A percentile compares a stretch with the other conserved stretches of the same genome.
These are phyloP conservation scores for Phainopepla nitens DNA, from an alignment of 2,113 vertebrate species.

Conservation along the genomic window DNA sequence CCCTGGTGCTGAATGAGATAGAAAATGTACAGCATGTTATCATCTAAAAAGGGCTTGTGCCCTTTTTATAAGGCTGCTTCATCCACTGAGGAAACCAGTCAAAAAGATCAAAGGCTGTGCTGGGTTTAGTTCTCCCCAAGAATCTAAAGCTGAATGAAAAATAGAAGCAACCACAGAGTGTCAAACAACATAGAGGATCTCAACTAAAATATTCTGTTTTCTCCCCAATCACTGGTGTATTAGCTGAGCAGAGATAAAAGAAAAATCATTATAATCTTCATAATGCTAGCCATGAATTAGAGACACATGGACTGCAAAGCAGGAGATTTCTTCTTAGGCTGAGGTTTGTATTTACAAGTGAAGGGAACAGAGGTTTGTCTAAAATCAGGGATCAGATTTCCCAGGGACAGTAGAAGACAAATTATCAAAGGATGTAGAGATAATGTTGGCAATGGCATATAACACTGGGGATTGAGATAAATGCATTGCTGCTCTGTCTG, in stretches of 20 bases:
- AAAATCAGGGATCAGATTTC: conserved; percentile 32
- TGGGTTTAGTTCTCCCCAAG: conserved; percentile 26
- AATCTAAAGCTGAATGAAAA: conserved; percentile 36
- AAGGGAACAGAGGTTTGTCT: not conserved
- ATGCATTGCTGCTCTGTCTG: not conserved
- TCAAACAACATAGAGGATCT: conserved; percentile 26
- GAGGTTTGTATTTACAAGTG: not conserved
- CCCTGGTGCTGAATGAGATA: conserved; percentile 12
- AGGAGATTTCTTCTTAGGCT: not conserved
- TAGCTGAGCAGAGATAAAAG: conserved; percentile 10
- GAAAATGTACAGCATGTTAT: conserved; percentile 33
- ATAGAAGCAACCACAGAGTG: conserved; percentile 8
- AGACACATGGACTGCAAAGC: not conserved
- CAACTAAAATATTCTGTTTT: conserved; percentile 32
- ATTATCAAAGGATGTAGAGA: conserved; percentile 33
- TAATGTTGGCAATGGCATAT: not conserved
- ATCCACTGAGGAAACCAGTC: conserved; percentile 24
- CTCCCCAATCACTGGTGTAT: not conserved
- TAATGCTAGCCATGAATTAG: conserved; percentile 29
- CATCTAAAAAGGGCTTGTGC: not conserved
- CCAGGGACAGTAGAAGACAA: not conserved
- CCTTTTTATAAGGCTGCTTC: conserved; percentile 4
- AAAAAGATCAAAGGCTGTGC: conserved; percentile 27
- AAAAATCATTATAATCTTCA: conserved; percentile 33
- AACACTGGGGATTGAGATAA: conserved; percentile 24